These are phyloP conservation scores for Leptothorax acervorum DNA, from an alignment of 2,888 invertebrate species.

Conservation along the genomic window DNA sequence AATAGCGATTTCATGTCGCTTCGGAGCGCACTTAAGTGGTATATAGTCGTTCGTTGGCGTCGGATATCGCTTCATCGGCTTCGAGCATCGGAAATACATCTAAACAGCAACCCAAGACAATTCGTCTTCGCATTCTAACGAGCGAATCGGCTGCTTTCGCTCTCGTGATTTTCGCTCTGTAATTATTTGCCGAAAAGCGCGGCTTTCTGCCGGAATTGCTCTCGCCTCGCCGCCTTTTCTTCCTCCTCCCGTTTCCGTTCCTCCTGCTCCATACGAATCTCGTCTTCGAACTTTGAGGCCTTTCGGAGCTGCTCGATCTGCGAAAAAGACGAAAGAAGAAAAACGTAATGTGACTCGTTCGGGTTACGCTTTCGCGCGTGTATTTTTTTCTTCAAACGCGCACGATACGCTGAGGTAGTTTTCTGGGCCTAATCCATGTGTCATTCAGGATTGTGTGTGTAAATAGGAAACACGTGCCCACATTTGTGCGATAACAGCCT, in stretches of 20 bases:
- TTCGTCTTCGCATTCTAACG: conserved; percentile 23
- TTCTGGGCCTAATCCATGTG: conserved; percentile 31
- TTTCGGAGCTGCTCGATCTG: conserved; percentile 94
- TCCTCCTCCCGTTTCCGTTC: conserved; percentile 94
- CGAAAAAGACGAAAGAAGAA: conserved; percentile 70
- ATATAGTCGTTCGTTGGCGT: conserved; percentile 12
- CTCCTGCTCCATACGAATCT: conserved; percentile 96
- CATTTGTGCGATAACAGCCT: background rate
- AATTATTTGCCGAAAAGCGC: conserved; percentile 91
- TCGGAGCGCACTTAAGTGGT: conserved; percentile 32
- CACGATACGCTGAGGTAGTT: conserved; percentile 37
- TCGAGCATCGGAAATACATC: conserved; percentile 31
- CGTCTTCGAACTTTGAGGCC: conserved; percentile 95
- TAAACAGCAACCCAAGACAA: conserved; percentile 25
- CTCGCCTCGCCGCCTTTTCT: conserved; percentile 92
- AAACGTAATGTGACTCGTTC: conserved; percentile 51
- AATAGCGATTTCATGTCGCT: conserved; percentile 19
- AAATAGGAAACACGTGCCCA: background rate
- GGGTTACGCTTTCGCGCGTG: conserved; percentile 58
- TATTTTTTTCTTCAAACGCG: conserved; percentile 24
- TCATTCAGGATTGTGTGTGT: background rate
- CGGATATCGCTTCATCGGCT: conserved; percentile 14
- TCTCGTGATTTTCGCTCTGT: conserved; percentile 51
- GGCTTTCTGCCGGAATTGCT: conserved; percentile 95
- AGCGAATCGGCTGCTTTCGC: conserved; percentile 47